phyloP scores from a whole-genome alignment of 2,797 vertebrate genomes.

The Psittacula echo region DNA sequence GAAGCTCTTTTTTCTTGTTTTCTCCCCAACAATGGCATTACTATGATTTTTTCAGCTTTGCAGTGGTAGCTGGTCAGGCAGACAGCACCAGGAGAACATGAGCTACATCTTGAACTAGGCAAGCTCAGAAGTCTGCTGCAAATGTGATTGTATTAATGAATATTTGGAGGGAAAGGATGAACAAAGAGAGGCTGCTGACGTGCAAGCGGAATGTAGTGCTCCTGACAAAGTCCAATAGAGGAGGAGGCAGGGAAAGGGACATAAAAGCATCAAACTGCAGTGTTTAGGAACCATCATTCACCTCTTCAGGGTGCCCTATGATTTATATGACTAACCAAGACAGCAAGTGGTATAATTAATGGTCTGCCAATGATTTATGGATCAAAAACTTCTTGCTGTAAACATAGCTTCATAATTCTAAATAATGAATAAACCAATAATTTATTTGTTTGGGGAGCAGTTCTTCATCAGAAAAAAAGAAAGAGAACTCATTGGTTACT shows the following conservation, averaged over 20 bases:
- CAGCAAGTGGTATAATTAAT: not conserved
- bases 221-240: not conserved
- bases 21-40: not conserved
- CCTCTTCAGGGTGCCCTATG: not conserved
- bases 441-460: not conserved
- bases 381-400: slow-evolving; percentile 1
- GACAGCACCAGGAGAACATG: not conserved
- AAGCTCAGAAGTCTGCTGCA: not conserved
- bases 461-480: not conserved
- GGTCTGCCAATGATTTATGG: slow-evolving; percentile 22
- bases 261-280: not conserved
- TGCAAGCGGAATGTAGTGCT: rapidly evolving
- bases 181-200: not conserved
- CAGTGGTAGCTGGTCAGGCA: not conserved
- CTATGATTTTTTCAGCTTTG: not conserved
- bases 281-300: not conserved
- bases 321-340: not conserved
- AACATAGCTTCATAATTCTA: slow-evolving; percentile 11
- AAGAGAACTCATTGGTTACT: not conserved
- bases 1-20: not conserved
- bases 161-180: not conserved
- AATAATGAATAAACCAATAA: slow-evolving; percentile 38
- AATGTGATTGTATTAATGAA: not conserved
- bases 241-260: not conserved
- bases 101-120: not conserved